These are phyloP conservation scores for Goniozus legneri DNA, from an alignment of 1,140 invertebrate genomes.

Conservation along the genomic window DNA sequence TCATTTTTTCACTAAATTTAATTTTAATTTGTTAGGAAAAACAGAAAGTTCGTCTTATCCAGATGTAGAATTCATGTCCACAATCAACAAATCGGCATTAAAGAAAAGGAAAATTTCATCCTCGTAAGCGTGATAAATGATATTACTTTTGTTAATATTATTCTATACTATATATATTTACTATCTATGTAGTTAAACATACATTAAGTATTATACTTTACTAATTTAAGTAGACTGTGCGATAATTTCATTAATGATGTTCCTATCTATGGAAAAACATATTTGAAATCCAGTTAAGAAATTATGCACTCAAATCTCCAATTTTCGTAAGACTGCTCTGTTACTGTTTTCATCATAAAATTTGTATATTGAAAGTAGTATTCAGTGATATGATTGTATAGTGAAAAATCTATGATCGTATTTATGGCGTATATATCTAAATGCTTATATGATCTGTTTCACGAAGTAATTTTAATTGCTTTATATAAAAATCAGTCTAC, in stretches of 20 bases:
- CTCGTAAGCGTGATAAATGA: conserved; percentile 11
- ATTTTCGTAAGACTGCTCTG: conserved; percentile 42
- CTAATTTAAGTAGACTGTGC: conserved; percentile 19
- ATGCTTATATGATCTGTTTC: conserved; percentile 14
- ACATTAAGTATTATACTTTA: conserved; percentile 34
- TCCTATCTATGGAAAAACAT: conserved; percentile 27
- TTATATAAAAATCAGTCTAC: no score
- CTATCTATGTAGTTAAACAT: conserved; percentile 15
- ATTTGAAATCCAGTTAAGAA: conserved; percentile 14
- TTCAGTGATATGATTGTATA: conserved; percentile 15
- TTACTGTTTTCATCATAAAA: conserved; percentile 15
- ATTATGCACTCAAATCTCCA: conserved; percentile 16
- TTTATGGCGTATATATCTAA: conserved; percentile 10
- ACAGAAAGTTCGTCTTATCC: not conserved
- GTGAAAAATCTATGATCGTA: conserved; percentile 13
- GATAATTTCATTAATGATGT: conserved; percentile 26
- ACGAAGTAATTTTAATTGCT: no score
- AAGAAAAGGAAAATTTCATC: conserved; percentile 22
- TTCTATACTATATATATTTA: conserved; percentile 10
- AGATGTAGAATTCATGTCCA: not conserved
- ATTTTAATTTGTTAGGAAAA: not conserved
- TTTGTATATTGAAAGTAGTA: conserved; percentile 3
- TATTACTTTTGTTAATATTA: conserved; percentile 10
- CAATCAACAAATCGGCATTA: conserved; percentile 5
- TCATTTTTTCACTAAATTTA: not conserved